Conservation (phyloP, 2,113 vertebrate genomes). For the Marmota flaviventris region DNA sequence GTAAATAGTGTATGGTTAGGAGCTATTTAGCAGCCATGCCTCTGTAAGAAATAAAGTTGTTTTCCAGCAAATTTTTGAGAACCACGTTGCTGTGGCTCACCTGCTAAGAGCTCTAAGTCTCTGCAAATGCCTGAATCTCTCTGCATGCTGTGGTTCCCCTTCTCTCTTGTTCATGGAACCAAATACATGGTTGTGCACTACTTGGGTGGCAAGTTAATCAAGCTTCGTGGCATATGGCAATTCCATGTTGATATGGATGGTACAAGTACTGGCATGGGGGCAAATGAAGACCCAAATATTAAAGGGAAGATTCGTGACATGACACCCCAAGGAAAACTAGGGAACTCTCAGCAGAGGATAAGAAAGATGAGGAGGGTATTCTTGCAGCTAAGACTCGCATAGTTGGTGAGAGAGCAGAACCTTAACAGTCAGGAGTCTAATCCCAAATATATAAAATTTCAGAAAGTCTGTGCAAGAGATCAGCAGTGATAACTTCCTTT, state of each 20-base stretch:
- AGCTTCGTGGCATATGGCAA: background rate
- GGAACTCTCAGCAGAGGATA: background rate
- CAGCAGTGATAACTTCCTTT: background rate
- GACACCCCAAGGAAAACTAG: background rate
- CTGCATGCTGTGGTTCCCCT: no score
- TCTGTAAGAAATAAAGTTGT: background rate
- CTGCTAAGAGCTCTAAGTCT: background rate
- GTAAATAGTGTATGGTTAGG: background rate
- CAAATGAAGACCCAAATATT: rapidly evolving
- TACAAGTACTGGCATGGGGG: no score
- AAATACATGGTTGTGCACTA: background rate
- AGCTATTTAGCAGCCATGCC: background rate
- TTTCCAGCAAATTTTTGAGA: background rate
- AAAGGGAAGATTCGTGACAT: background rate
- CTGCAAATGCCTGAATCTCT: no score
- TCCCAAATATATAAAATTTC: background rate
- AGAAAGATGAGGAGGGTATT: background rate
- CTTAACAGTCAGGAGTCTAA: background rate
- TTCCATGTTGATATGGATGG: background rate
- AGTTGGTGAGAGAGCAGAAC: background rate
- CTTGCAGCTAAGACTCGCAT: background rate
- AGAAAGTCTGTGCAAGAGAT: background rate
- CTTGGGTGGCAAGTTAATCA: background rate
- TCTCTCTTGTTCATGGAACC: background rate
- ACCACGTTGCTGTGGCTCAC: no score